Evolutionary conservation across 2,888 invertebrate genomes (phyloP), one percentile per base, ranked within the genome.

Genomic region (Drosophila neonasuta): DNA sequence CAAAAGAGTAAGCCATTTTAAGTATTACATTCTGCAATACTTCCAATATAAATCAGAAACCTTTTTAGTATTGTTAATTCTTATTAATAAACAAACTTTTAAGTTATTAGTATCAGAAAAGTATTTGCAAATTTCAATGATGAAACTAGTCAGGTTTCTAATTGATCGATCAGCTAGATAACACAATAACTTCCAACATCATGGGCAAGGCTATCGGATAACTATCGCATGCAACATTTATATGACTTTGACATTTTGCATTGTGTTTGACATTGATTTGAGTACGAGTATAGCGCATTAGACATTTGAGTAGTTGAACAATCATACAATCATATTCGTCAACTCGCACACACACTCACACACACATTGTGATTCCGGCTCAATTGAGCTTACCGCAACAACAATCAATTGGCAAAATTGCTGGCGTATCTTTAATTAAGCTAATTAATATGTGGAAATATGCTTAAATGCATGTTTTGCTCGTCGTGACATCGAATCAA

Each of bases 351-450:
- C 9, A 44, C 32, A 36, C 24, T 29, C 34, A 30, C 13, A 63
- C 13, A 63, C 17, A 51, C 32, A 71, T 59, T 71, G 64, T 4
- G 46, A 50, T 42, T 17, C 9, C 11, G 30, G 17, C 42, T 32
- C 59, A 75, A 76, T 76, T 76, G 71, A 68, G 52, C 44, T 32
- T 42, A 57, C 36, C 52, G 41, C 44, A n/a, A n/a, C 58, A 17
- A n/a, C 58, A 58, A 54, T 66, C 58, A 79, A 73, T 73, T 73
- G 67, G 57, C 51, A 58, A 55, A 55, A 57, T 52, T 52, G 61
- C 65, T 63, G 64, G 52, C 63, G 44, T 42, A 55, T 57, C 64
- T 65, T 71, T 68, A 76, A 80, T 83, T 70, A 68, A 68, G 54
- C 71, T 51, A 70, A 76, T 69, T 69, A 73, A 54, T 59, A 60